phyloP scores from a whole-genome alignment of 2,888 invertebrate genomes.

The Carterocephalus palaemon region DNA sequence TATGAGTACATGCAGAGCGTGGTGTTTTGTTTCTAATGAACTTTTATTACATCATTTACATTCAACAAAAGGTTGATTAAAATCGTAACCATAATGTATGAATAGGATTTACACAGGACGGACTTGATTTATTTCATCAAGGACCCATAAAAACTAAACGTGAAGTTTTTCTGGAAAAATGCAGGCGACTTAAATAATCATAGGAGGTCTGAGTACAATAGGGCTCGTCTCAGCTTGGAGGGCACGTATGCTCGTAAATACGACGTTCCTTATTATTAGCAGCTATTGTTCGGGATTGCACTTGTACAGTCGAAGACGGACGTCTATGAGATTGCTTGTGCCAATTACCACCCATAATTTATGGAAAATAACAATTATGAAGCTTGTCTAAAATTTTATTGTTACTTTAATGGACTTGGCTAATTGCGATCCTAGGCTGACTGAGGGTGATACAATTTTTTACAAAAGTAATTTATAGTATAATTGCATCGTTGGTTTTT shows the following conservation, averaged over 20 bases:
- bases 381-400: constrained; percentile 8
- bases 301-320: constrained; percentile 57
- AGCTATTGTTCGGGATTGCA: constrained; percentile 70
- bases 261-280: constrained; percentile 75
- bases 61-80: not conserved
- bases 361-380: constrained; percentile 15
- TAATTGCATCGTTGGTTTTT: no score
- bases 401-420: constrained; percentile 1
- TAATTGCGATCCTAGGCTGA: not conserved
- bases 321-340: constrained; percentile 28
- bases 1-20: no score
- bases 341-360: constrained; percentile 26
- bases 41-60: not conserved
- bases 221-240: constrained; percentile 67
- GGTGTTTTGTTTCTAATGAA: no score
- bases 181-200: constrained; percentile 71
- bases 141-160: constrained; percentile 60
- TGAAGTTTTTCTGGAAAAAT: constrained; percentile 69
- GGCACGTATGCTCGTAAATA: constrained; percentile 78
- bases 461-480: no score
- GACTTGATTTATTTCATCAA: constrained; percentile 56
- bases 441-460: no score
- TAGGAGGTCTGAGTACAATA: constrained; percentile 77
- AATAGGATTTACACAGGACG: constrained; percentile 53
- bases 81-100: constrained; percentile 40